phyloP scores from a whole-genome alignment of 2,113 vertebrate species.

The Microcebus ravelobensis region DNA sequence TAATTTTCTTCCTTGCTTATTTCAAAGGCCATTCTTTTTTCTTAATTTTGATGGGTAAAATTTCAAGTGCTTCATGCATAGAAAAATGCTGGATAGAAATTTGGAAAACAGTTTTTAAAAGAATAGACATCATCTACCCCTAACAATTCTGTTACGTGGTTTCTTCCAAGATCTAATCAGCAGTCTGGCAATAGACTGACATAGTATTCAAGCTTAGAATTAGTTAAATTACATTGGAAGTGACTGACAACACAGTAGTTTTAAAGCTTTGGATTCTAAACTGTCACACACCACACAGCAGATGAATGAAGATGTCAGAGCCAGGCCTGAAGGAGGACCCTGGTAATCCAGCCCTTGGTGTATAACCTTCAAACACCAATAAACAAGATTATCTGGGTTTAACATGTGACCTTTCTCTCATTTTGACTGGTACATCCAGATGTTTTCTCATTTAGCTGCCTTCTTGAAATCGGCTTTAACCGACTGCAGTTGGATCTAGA shows the following conservation, averaged over 20 bases:
- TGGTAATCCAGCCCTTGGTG: slow-evolving; percentile 83
- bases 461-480: slow-evolving; percentile 81
- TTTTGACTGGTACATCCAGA: slow-evolving; percentile 85
- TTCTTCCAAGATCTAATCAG: slow-evolving; percentile 17
- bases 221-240: slow-evolving; percentile 34
- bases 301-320: slow-evolving; percentile 74
- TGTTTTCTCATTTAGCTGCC: slow-evolving; percentile 84
- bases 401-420: slow-evolving; percentile 86
- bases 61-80: not conserved
- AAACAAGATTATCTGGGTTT: slow-evolving; percentile 83
- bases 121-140: not conserved
- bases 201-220: slow-evolving; percentile 2
- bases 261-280: slow-evolving; percentile 62
- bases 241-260: not conserved
- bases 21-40: slow-evolving; percentile 39
- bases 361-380: slow-evolving; percentile 82
- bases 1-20: not conserved
- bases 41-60: slow-evolving; percentile 39
- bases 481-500: slow-evolving; percentile 75
- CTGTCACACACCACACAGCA: slow-evolving; percentile 54
- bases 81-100: not conserved
- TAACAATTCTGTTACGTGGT: not conserved
- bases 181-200: not conserved
- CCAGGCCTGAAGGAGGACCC: slow-evolving; percentile 70
- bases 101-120: slow-evolving; percentile 36